Evolutionary conservation across 2,797 vertebrate genomes (phyloP).

Genomic region (Hydrophis major): DNA sequence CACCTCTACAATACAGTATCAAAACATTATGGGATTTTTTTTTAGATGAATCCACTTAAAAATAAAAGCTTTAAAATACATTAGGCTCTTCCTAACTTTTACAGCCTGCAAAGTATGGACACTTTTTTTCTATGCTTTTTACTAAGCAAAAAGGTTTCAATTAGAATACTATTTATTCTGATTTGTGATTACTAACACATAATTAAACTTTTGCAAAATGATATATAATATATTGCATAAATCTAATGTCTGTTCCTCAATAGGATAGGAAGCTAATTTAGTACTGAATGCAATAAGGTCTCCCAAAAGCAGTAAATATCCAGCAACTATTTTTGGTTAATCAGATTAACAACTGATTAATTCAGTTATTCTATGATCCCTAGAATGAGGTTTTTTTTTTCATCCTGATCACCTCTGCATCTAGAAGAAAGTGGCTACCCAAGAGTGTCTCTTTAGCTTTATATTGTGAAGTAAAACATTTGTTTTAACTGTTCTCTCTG

Average conservation of each 20-base stretch:
- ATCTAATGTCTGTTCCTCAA: neutral
- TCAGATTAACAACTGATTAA: neutral
- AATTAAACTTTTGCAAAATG: slow-evolving; percentile 7
- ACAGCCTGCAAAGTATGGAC: slow-evolving; percentile 29
- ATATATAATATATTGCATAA: neutral
- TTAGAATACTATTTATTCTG: slow-evolving; percentile 9
- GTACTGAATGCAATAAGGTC: neutral
- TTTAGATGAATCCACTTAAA: slow-evolving; percentile 42
- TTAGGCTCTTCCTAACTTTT: slow-evolving; percentile 59
- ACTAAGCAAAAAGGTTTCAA: slow-evolving; percentile 40
- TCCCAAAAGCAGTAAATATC: neutral
- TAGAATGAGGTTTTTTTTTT: neutral
- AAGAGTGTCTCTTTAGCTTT: neutral
- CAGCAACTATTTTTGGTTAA: neutral
- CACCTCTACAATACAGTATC: slow-evolving; percentile 30
- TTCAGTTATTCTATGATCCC: neutral
- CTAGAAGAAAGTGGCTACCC: neutral
- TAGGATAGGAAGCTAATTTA: neutral
- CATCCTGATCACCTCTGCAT: neutral
- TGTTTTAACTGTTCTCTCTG: neutral
- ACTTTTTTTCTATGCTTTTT: slow-evolving; percentile 2
- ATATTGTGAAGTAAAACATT: neutral
- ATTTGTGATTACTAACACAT: slow-evolving; percentile 25
- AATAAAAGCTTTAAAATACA: slow-evolving; percentile 47
- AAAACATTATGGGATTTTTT: slow-evolving; percentile 28